Conservation (phyloP, 2,113 vertebrate species). For the Lampris megalopsis region DNA sequence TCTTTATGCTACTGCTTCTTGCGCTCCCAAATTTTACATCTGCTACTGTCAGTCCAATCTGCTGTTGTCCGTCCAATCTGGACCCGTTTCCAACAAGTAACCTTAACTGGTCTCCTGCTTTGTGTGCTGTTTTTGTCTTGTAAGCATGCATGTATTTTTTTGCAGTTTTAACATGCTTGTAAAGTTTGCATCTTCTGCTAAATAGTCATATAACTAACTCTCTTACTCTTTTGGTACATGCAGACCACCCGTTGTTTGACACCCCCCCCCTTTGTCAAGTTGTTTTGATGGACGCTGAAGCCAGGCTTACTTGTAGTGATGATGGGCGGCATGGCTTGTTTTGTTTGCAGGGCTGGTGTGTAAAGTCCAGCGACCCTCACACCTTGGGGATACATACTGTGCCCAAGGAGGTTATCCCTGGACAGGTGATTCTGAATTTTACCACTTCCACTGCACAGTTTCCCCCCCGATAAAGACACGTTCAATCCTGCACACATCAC, state of each 20-base stretch:
- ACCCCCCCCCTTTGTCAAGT: background rate
- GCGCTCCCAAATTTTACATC: slow-evolving; percentile 63
- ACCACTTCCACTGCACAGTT: slow-evolving; percentile 11
- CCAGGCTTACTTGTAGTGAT: slow-evolving; percentile 1
- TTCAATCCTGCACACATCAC: background rate
- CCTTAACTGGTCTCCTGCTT: slow-evolving; percentile 26
- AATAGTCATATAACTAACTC: background rate
- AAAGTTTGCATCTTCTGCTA: background rate
- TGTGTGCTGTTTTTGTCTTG: background rate
- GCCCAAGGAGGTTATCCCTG: slow-evolving; percentile 86
- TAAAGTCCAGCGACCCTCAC: slow-evolving; percentile 83
- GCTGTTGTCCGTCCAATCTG: slow-evolving; percentile 51
- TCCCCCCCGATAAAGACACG: slow-evolving; percentile 1
- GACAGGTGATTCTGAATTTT: slow-evolving; percentile 79
- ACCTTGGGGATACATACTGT: slow-evolving; percentile 80
- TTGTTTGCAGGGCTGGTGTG: slow-evolving; percentile 87
- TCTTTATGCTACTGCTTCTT: slow-evolving; percentile 51
- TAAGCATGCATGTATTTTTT: background rate
- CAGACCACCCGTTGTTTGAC: background rate
- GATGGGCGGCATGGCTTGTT: slow-evolving; percentile 58
- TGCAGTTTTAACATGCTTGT: background rate
- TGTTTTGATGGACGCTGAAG: slow-evolving; percentile 11
- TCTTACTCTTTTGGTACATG: background rate
- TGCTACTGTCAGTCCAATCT: slow-evolving; percentile 54
- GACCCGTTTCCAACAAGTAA: background rate